phyloP scores from a whole-genome alignment of 1,140 invertebrate genomes.

The Aphelinus certus region DNA sequence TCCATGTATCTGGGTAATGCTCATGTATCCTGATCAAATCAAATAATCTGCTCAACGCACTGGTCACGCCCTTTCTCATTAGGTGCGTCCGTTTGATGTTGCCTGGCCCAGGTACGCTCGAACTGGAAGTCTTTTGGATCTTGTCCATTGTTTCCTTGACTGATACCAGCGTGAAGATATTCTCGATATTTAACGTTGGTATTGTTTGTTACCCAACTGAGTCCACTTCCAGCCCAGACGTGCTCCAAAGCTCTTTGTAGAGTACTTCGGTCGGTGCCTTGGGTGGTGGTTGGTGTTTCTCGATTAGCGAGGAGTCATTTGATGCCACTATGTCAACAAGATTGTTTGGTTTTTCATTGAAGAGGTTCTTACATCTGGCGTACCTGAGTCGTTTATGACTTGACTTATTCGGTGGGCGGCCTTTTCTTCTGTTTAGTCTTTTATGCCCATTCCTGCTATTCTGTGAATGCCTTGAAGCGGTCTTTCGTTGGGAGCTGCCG shows the following conservation, averaged over 20 bases:
- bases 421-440: too few species aligned
- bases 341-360: neutral
- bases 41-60: conserved; percentile 7
- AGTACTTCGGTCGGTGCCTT: neutral
- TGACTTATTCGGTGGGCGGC: too few species aligned
- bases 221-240: neutral
- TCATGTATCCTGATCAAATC: conserved; percentile 8
- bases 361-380: conserved; percentile 24
- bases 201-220: neutral
- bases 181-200: neutral
- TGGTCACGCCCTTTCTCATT: neutral
- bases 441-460: too few species aligned
- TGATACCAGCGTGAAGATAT: neutral
- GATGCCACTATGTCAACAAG: conserved; percentile 4
- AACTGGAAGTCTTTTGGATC: neutral
- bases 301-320: conserved; percentile 12
- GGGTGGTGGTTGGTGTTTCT: neutral
- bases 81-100: neutral
- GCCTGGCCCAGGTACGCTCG: neutral
- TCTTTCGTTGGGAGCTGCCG: too few species aligned
- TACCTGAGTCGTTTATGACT: neutral
- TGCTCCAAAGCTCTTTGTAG: conserved; percentile 14
- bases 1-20: conserved; percentile 34
- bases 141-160: neutral
- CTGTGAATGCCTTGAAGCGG: too few species aligned